Conservation (phyloP, 2,113 vertebrate species). For the Oceanites oceanicus region DNA sequence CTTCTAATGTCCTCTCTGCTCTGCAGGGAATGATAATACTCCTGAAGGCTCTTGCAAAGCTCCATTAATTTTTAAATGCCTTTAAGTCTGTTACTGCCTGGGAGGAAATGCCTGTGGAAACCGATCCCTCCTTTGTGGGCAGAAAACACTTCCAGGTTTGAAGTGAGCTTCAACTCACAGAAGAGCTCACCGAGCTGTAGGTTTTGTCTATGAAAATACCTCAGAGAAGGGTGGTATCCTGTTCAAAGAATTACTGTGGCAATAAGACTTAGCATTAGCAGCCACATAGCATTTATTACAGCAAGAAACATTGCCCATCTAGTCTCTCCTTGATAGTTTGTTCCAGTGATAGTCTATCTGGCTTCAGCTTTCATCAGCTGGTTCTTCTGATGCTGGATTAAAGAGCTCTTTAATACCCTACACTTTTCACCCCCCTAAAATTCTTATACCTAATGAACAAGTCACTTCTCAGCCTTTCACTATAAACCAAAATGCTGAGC, state of each 20-base stretch:
- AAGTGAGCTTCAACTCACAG: background rate
- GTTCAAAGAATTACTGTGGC: background rate
- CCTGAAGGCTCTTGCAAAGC: background rate
- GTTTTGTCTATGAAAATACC: background rate
- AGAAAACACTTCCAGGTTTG: background rate
- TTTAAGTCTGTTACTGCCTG: background rate
- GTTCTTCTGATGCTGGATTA: background rate
- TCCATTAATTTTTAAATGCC: conserved; percentile 1
- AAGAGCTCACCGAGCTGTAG: background rate
- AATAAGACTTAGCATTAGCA: background rate
- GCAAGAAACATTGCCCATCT: background rate
- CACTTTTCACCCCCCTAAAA: background rate
- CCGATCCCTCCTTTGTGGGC: background rate
- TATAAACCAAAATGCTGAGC: background rate
- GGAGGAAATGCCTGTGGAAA: background rate
- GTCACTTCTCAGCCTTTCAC: background rate
- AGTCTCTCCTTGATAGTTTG: background rate
- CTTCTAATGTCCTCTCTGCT: background rate
- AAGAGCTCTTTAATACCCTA: background rate
- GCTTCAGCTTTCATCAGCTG: background rate
- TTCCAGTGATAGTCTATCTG: background rate
- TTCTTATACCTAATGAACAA: background rate
- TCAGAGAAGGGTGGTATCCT: background rate
- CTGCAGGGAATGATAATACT: background rate
- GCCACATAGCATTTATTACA: background rate